Conservation (phyloP, 1,140 invertebrate species). For the Spodoptera litura region DNA sequence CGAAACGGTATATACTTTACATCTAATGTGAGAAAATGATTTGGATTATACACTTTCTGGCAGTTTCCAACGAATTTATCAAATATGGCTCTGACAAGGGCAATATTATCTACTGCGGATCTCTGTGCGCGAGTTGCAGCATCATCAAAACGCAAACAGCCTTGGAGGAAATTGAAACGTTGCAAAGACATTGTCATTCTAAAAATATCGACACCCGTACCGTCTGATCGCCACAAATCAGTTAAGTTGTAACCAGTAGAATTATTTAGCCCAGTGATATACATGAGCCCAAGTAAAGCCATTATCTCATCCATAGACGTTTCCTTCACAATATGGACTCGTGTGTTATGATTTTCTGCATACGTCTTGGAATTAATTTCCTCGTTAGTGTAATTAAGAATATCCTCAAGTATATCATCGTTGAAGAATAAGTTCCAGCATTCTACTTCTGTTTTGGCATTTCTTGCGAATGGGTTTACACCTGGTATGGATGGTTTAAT, state of each 20-base stretch:
- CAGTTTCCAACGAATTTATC: constrained; percentile 12
- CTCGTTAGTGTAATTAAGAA: neutral
- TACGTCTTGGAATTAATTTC: neutral
- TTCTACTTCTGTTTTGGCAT: constrained; percentile 8
- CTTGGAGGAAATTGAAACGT: constrained; percentile 2
- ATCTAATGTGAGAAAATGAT: neutral
- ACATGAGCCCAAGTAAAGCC: neutral
- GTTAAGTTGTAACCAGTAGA: neutral
- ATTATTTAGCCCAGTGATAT: constrained; percentile 7
- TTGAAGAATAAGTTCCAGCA: constrained; percentile 3
- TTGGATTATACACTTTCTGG: neutral
- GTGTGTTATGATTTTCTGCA: neutral
- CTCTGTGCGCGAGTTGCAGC: neutral
- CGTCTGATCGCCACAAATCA: constrained; percentile 7
- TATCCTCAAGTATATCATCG: neutral
- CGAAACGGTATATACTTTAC: neutral
- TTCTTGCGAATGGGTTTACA: neutral
- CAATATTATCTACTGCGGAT: neutral
- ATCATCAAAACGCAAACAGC: constrained; percentile 8
- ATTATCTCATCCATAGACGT: constrained; percentile 1
- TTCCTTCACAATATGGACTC: neutral
- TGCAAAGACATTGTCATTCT: neutral
- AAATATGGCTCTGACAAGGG: neutral
- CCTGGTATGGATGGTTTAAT: neutral
- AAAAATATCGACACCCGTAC: constrained; percentile 4